Evolutionary conservation across 2,113 vertebrate species (phyloP).

Genomic region (Archocentrus centrarchus): DNA sequence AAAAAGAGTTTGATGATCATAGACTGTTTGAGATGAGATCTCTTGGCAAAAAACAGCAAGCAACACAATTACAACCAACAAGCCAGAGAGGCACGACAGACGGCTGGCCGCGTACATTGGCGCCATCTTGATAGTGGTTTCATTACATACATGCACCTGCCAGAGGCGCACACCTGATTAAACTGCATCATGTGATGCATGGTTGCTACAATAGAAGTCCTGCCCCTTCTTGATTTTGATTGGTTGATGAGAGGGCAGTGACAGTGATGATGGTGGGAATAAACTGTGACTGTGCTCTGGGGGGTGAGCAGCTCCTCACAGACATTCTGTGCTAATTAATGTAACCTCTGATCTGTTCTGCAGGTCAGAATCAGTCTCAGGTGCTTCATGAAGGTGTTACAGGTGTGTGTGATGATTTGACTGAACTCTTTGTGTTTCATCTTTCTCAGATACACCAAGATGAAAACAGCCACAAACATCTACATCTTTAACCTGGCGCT

Average conservation of each 20-base stretch:
- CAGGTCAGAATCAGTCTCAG: too few relatives aligned
- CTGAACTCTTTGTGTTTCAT: not conserved
- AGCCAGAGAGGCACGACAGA: too few relatives aligned
- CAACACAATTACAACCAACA: too few relatives aligned
- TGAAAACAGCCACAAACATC: constrained; percentile 99
- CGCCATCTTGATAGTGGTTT: too few relatives aligned
- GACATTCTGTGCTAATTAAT: too few relatives aligned
- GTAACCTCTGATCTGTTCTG: too few relatives aligned
- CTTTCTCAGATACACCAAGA: constrained; percentile 92
- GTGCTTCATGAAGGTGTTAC: not conserved
- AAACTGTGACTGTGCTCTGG: not conserved
- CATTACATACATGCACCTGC: too few relatives aligned
- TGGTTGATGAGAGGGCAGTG: not conserved
- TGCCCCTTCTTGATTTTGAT: not conserved
- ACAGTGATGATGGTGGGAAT: not conserved
- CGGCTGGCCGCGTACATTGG: too few relatives aligned
- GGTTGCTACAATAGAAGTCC: not conserved
- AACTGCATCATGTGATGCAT: not conserved
- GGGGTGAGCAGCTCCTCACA: too few relatives aligned
- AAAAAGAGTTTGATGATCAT: too few relatives aligned
- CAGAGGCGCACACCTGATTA: not conserved
- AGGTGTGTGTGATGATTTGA: not conserved
- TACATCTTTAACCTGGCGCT: constrained; percentile 98
- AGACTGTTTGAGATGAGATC: too few relatives aligned
- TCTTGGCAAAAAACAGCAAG: too few relatives aligned